Evolutionary conservation across 2,113 vertebrate species (phyloP), one percentile per base, ranked within the genome.

Genomic region (Actenoides lindsayi): DNA sequence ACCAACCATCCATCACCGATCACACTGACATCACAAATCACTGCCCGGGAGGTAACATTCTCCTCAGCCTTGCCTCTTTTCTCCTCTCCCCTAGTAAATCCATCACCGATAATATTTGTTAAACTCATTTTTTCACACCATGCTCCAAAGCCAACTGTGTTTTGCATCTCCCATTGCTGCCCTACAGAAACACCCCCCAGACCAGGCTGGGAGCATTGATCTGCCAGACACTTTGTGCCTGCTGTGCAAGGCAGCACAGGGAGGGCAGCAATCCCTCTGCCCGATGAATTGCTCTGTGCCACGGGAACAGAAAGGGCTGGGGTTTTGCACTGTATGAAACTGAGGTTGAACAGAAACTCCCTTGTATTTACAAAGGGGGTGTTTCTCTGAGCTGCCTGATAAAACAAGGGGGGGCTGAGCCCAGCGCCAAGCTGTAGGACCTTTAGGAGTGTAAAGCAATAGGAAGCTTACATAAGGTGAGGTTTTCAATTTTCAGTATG

Each of bases 291-390:
- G 51, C 46, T 64, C 76, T 30, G 59, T 41, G 37, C 46, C 64
- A 59, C 39, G 20, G 21, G 54, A 83, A 44, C 54, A 82, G 69
- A 79, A 89, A 7, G 7, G 42, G 16, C 82, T 50, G 73, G 25
- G 35, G 33, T 7, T 77, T 51, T 46, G 51, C 51, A 13, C 51
- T 69, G 77, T 42, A 50, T 48, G 80, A 54, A 70, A 39, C 54
- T 57, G 37, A 90, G 75, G 30, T 44, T 3, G 10, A 84, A 85
- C 48, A 91, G 87, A 86, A 96, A 93, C 57, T 70, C 57, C 64
- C 50, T 69, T 44, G 7, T 97, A 33, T 97, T 97, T 91, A 91
- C 92, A 81, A 94, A 97, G 13, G 23, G 83, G 74, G 97, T 51
- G 96, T 97, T 93, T 57, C 77, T 69, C 82, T 63, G 53, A 75